Evolutionary conservation across 2,113 vertebrate species (phyloP).

Genomic region (Otocyon megalotis): DNA sequence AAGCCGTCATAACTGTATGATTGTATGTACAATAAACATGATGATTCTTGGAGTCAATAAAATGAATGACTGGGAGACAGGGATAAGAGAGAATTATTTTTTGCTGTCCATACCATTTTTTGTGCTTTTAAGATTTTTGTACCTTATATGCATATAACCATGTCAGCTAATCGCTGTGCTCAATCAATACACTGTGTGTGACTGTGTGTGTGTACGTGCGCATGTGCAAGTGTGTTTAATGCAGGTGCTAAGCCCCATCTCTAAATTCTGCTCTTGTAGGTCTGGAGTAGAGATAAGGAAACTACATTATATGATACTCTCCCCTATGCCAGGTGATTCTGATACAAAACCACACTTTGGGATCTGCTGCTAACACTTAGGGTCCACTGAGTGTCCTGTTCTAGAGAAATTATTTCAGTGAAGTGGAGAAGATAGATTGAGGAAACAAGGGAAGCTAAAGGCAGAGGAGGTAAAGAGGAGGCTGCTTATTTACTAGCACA

Average conservation of each 20-base stretch:
- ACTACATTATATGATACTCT: background rate
- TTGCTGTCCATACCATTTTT: background rate
- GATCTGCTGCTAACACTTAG: fast-evolving
- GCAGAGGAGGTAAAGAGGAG: background rate
- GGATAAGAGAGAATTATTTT: background rate
- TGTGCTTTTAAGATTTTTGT: background rate
- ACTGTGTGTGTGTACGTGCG: background rate
- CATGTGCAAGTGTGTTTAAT: background rate
- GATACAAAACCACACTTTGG: background rate
- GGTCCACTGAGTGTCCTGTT: fast-evolving
- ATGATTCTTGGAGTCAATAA: background rate
- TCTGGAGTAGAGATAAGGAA: background rate
- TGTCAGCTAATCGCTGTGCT: background rate
- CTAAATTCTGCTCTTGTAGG: background rate
- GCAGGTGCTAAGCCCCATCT: background rate
- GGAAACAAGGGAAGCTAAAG: background rate
- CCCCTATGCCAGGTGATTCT: too few relatives aligned
- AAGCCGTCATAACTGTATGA: background rate
- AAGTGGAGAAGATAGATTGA: background rate
- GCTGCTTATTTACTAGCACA: background rate
- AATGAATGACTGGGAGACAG: background rate
- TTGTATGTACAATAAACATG: background rate
- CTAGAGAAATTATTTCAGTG: background rate
- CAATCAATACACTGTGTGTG: background rate
- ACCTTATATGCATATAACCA: background rate